Evolutionary conservation across 2,888 invertebrate genomes (phyloP).

Genomic region (Sarcophaga rosellei): DNA sequence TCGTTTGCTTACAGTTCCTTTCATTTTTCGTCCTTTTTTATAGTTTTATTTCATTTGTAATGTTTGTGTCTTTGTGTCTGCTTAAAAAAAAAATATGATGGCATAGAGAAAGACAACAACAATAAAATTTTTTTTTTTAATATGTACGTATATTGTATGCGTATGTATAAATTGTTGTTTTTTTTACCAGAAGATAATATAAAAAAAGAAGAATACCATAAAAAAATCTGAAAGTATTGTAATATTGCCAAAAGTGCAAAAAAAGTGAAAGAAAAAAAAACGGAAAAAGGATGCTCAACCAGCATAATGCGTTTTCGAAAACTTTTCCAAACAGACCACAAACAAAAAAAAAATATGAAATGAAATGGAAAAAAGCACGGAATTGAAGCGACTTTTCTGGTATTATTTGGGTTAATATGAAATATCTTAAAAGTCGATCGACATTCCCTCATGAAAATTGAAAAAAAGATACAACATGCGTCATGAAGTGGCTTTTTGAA

Average conservation of each 20-base stretch:
- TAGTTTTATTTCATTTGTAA: conserved; percentile 44
- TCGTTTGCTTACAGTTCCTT: conserved; percentile 48
- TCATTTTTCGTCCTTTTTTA: conserved; percentile 28
- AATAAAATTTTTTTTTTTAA: conserved; percentile 31
- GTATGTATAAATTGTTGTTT: no score
- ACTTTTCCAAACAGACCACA: conserved; percentile 44
- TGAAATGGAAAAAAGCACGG: neutral
- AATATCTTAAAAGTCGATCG: conserved; percentile 5
- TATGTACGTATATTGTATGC: no score
- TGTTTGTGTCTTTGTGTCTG: conserved; percentile 51
- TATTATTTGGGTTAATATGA: conserved; percentile 36
- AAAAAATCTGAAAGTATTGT: conserved; percentile 40
- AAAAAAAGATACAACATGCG: no score
- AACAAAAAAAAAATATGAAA: conserved; percentile 8
- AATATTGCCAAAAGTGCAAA: conserved; percentile 52
- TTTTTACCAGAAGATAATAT: no score
- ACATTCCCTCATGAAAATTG: no score
- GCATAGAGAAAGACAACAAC: conserved; percentile 54
- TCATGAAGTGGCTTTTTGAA: no score
- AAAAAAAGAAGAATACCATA: conserved; percentile 17
- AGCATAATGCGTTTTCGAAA: conserved; percentile 65
- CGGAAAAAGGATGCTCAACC: conserved; percentile 62
- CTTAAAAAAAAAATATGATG: conserved; percentile 57
- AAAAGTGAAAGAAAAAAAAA: conserved; percentile 10
- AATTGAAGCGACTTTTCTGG: conserved; percentile 34